phyloP scores from a whole-genome alignment of 2,888 invertebrate genomes.

The Helleia helle region DNA sequence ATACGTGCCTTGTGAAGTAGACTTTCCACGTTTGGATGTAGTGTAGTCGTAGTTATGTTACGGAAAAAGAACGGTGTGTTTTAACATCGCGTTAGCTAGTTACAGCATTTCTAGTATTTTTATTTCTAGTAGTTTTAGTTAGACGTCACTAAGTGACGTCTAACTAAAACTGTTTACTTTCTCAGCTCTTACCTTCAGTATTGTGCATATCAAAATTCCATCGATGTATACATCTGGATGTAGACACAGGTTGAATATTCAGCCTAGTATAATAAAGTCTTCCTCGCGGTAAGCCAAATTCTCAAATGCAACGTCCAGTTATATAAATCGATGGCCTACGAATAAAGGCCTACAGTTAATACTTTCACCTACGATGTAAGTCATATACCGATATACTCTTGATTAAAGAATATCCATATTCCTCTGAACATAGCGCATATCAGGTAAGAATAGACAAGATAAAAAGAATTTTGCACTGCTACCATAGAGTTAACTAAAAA shows the following conservation, averaged over 20 bases:
- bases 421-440: too few relatives aligned
- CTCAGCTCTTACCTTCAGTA: slow-evolving; percentile 27
- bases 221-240: not conserved
- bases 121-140: slow-evolving; percentile 23
- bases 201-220: slow-evolving; percentile 41
- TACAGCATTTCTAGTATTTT: slow-evolving; percentile 55
- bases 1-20: slow-evolving; percentile 57
- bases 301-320: not conserved
- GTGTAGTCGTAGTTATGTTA: slow-evolving; percentile 27
- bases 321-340: not conserved
- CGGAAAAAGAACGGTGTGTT: slow-evolving; percentile 31
- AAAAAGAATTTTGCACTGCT: too few relatives aligned
- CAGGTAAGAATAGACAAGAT: too few relatives aligned
- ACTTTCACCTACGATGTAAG: too few relatives aligned
- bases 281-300: not conserved
- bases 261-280: too few relatives aligned
- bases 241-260: too few relatives aligned
- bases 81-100: slow-evolving; percentile 47
- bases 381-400: too few relatives aligned
- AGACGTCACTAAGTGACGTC: slow-evolving; percentile 31
- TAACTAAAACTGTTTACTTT: slow-evolving; percentile 27
- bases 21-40: slow-evolving; percentile 23
- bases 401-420: too few relatives aligned
- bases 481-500: too few relatives aligned
- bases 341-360: not conserved